A percentile compares a stretch with the other conserved stretches of the same genome.
Conservation (phyloP, 1,140 invertebrate species). For the Calosoma granatense region DNA sequence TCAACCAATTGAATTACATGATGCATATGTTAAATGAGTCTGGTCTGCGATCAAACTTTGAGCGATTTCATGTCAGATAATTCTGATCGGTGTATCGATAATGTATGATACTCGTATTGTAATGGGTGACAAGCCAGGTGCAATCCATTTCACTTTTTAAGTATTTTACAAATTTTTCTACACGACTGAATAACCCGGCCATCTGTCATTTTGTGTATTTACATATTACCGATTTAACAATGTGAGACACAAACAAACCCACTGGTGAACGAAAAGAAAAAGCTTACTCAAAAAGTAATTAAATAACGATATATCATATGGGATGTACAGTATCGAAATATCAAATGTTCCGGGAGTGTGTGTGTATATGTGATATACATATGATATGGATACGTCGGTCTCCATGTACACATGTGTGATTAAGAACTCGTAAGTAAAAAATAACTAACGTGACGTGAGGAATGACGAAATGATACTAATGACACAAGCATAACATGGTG, state of each 20-base stretch:
- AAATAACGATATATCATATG: constrained; percentile 16
- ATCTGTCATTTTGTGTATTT: neutral
- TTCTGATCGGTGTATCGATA: neutral
- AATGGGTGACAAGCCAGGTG: neutral
- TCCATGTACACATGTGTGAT: neutral
- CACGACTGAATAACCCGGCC: neutral
- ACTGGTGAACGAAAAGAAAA: constrained; percentile 1
- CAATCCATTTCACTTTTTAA: too few species aligned
- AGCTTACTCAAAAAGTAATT: constrained; percentile 14
- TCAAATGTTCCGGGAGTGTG: too few species aligned
- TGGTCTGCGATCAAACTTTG: neutral
- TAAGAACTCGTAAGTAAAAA: neutral
- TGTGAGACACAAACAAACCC: neutral
- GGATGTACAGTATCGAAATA: neutral
- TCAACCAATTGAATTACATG: neutral
- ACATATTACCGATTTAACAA: neutral
- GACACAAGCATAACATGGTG: too few species aligned
- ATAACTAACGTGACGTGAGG: neutral
- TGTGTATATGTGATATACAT: too few species aligned
- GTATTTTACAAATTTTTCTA: neutral
- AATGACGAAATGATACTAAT: neutral
- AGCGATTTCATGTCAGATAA: neutral
- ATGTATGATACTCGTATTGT: neutral
- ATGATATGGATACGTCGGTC: too few species aligned
- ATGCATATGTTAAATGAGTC: neutral